Base-by-base conservation (phyloP, 2,113 vertebrate genomes). In the Calidris pygmaea region DNA sequence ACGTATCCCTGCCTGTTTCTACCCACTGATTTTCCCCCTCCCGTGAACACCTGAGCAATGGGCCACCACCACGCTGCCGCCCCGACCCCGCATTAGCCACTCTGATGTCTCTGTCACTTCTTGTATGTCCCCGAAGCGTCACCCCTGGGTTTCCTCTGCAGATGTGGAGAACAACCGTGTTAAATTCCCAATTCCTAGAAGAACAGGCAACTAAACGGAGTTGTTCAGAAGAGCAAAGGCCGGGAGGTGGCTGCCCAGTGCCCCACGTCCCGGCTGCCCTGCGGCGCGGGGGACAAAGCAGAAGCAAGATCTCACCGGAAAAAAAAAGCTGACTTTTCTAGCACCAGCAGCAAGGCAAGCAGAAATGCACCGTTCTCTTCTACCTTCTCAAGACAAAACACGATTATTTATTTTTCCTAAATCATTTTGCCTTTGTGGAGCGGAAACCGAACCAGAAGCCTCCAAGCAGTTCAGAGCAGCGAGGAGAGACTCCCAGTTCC, bases 251-350 rank as follows among this genome's bases (percentile, higher is more conserved):
- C 50, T 52, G 56, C n/a, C 56, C 26, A 1, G 6, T 1, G 9
- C 41, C 10, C 30, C 23, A 4, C 1, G 7, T 53, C 68, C 77
- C 60, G 4, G 12, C 53, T 37, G 34, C 71, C 34, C 34, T 13
- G 62, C 3, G 1, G 29, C 0, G 1, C 2, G 0, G 9, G 9
- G 23, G 22, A 5, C 22, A 26, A 37, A 41, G 47, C 39, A 24
- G 21, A n/a, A 48, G 29, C 13, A 55, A 29, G 4, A 21, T 23
- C 41, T 63, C 47, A 20, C 41, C 4, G 5, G 19, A 20, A 6
- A 41, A 41, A 41, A 34, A 75, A 30, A 37, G 4, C n/a, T 39
- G 27, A 71, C 1, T 1, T n/a, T 52, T 59, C 65, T 6, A 65
- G 35, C 41, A 41, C 14, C 60, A 32, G 63, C 60, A 62, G 56